Conservation (phyloP, 2,113 vertebrate species). For the Corythaixoides concolor region DNA sequence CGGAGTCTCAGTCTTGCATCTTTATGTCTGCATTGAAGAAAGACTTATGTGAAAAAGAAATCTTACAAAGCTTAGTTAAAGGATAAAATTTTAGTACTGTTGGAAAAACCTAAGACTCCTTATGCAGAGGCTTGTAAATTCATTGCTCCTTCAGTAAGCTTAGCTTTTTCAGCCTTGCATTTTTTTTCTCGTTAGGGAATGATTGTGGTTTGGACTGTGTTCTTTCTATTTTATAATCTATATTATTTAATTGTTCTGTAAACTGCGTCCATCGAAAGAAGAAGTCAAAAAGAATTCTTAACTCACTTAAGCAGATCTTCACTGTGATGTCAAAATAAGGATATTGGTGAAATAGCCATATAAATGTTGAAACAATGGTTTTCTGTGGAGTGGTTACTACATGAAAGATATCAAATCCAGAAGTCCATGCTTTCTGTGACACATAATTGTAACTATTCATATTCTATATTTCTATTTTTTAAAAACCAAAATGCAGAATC, state of each 20-base stretch:
- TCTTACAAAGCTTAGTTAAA: neutral
- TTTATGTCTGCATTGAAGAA: neutral
- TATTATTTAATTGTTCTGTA: neutral
- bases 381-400: neutral
- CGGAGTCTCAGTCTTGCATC: neutral
- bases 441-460: neutral
- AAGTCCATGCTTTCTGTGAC: fast-evolving
- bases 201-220: neutral
- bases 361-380: neutral
- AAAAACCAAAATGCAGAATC: neutral
- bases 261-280: neutral
- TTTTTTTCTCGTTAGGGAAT: neutral
- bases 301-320: neutral
- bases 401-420: neutral
- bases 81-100: neutral
- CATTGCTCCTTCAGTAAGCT: neutral
- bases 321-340: neutral
- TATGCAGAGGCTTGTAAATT: neutral
- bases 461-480: neutral
- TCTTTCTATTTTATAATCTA: neutral
- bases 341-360: neutral
- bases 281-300: neutral
- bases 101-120: neutral
- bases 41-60: neutral
- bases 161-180: neutral